Conservation (phyloP, 2,888 invertebrate species). For the Malthinus seriepunctatus region DNA sequence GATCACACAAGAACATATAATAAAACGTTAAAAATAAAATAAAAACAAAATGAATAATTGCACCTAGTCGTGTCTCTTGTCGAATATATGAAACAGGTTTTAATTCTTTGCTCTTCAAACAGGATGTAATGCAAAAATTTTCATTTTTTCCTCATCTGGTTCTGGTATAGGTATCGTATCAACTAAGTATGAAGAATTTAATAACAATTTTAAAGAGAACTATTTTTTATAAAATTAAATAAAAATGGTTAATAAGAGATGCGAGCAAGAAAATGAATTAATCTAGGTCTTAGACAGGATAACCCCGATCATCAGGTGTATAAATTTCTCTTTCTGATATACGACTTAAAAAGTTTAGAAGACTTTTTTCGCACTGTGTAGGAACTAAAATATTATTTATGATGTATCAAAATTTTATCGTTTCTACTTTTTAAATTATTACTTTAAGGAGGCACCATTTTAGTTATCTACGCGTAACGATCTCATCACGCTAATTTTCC, state of each 20-base stretch:
- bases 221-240: too few relatives aligned
- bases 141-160: conserved; percentile 10
- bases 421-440: conserved; percentile 12
- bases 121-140: conserved; percentile 16
- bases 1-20: background rate
- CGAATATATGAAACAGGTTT: conserved; percentile 20
- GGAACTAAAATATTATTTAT: conserved; percentile 19
- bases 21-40: background rate
- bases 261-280: conserved; percentile 11
- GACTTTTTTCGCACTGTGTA: conserved; percentile 7
- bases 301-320: conserved; percentile 18
- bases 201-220: background rate
- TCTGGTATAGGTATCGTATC: background rate
- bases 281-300: conserved; percentile 19
- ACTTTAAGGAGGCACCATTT: background rate
- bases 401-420: conserved; percentile 11
- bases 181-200: background rate
- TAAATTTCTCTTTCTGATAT: conserved; percentile 23
- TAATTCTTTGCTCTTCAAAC: conserved; percentile 11
- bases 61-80: conserved; percentile 18
- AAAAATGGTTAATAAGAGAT: background rate
- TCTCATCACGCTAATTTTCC: too few relatives aligned
- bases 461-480: too few relatives aligned
- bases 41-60: conserved; percentile 17
- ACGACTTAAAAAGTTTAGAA: conserved; percentile 13